phyloP scores from a whole-genome alignment of 2,888 invertebrate genomes.

The Xestia rhomboidea region DNA sequence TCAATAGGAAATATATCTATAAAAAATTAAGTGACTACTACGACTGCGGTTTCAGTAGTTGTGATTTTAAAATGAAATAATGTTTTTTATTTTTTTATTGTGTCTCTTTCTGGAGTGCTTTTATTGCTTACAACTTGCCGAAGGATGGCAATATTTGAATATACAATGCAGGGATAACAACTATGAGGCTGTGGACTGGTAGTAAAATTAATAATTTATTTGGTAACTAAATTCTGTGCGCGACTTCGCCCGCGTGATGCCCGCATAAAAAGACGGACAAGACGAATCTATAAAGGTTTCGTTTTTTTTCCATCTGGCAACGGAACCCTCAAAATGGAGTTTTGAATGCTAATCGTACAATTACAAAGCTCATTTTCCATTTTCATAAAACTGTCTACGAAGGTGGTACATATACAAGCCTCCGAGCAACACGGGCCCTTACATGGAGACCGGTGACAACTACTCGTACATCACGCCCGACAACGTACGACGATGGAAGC shows the following conservation, averaged over 20 bases:
- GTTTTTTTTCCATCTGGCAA: not conserved
- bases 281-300: not conserved
- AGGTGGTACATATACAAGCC: slow-evolving; percentile 86
- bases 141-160: slow-evolving; percentile 73
- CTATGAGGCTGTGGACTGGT: slow-evolving; percentile 80
- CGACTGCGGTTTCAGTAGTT: not conserved
- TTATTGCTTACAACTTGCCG: slow-evolving; percentile 33
- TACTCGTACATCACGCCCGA: slow-evolving; percentile 77
- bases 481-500: slow-evolving; percentile 69
- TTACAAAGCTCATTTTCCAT: not conserved
- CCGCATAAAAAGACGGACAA: not conserved
- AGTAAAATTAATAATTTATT: not conserved
- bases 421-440: slow-evolving; percentile 65
- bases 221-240: too few species aligned
- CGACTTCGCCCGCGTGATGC: not conserved
- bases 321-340: not conserved
- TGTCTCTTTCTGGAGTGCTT: slow-evolving; percentile 42
- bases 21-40: slow-evolving; percentile 15
- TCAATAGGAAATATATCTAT: slow-evolving; percentile 45
- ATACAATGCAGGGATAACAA: slow-evolving; percentile 78
- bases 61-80: slow-evolving; percentile 33
- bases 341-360: not conserved
- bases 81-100: slow-evolving; percentile 38
- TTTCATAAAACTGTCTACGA: slow-evolving; percentile 13
- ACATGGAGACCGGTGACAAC: slow-evolving; percentile 68